Evolutionary conservation across 2,797 vertebrate genomes (phyloP), one percentile per base, ranked within the genome.

Genomic region (Loris lydekkerianus): DNA sequence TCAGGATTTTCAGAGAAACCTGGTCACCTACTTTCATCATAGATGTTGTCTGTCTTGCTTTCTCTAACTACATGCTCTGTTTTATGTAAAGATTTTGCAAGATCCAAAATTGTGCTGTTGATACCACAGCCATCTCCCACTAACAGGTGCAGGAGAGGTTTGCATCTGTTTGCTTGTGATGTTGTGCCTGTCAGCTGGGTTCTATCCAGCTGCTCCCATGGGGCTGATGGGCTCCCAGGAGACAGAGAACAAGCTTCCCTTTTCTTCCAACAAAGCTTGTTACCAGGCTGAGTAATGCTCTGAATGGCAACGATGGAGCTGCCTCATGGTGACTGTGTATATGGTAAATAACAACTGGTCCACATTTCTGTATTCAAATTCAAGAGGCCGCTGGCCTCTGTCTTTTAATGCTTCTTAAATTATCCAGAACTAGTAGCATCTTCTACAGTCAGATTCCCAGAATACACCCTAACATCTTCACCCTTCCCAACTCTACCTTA

Each of bases 361-460:
- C 67, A 49, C 13, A 1, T 29, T 73, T 83, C 61, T 88, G 23
- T 14, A 34, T 94, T 46, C 56, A 77, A 73, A 72, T 90, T 72
- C 40, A 69, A 61, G 34, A 91, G 34, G 31, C 40, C 49, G 2
- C 40, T 40, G 40, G 93, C 11, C 15, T 91, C 53, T 58, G 9
- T 86, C 63, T 60, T 91, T 93, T 69, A 20, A 46, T 91, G 82
- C 89, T 63, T 53, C 63, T 91, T 9, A 1, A 34, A 65, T 40
- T 80, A 76, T 92, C 23, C 37, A 80, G 84, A 96, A 92, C 95
- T 83, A 72, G 61, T 40, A 56, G 72, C 27, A 82, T 53, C 46
- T 31, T 84, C 70, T 87, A 73, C 34, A 95, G 18, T n/a, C 49
- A 46, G 67, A 63, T 85, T 81, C 67, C 61, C 60, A 11, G 56